These are phyloP conservation scores for Cebuella pygmaea DNA, from an alignment of 2,797 vertebrate genomes.

Conservation along the genomic window DNA sequence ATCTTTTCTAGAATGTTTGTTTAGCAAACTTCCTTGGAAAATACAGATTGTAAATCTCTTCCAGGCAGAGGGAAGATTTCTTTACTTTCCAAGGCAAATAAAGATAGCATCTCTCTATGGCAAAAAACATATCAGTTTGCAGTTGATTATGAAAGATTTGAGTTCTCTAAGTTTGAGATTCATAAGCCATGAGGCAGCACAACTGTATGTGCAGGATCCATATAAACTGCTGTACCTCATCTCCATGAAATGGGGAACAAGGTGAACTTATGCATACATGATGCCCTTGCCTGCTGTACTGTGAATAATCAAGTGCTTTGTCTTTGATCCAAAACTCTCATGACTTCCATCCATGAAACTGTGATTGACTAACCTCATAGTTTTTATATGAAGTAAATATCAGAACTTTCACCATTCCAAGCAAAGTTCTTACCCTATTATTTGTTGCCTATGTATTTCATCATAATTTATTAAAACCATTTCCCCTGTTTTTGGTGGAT, in stretches of 20 bases:
- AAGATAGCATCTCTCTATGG: not conserved
- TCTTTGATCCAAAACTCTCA: not conserved
- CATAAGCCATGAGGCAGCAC: not conserved
- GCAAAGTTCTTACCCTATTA: not conserved
- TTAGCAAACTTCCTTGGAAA: not conserved
- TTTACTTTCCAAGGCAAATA: not conserved
- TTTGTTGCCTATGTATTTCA: not conserved
- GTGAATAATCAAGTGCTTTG: not conserved
- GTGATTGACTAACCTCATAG: not conserved
- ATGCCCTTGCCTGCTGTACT: not conserved
- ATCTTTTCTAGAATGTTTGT: not conserved
- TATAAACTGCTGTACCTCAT: fast-evolving
- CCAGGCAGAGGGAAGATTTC: not conserved
- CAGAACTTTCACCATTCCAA: not conserved
- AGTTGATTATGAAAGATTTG: not conserved
- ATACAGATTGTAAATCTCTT: not conserved
- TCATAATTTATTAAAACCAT: not conserved
- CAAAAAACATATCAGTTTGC: not conserved
- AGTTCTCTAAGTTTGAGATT: not conserved
- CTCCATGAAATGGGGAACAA: not conserved
- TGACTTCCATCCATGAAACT: not conserved
- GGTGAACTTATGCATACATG: not conserved
- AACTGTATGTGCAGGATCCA: not conserved
- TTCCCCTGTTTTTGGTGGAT: no score
- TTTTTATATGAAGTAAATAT: not conserved